phyloP scores from a whole-genome alignment of 2,888 invertebrate genomes.

The Boloria selene region DNA sequence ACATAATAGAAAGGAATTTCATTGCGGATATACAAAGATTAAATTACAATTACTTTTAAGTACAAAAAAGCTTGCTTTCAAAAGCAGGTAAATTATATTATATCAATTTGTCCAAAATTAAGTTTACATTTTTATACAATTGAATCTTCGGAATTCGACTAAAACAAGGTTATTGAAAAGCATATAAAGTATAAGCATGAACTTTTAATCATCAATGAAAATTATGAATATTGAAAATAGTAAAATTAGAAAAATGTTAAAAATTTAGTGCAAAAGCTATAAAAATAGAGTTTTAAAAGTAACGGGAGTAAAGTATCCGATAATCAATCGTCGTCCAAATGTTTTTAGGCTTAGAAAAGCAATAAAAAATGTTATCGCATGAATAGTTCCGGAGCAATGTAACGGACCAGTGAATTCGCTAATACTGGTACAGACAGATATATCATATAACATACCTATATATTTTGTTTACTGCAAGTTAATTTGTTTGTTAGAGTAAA shows the following conservation, averaged over 20 bases:
- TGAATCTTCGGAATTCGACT: too few relatives aligned
- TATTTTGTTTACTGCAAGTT: not conserved
- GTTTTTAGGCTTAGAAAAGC: conserved; percentile 27
- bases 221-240: too few relatives aligned
- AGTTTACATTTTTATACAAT: too few relatives aligned
- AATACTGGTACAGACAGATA: conserved; percentile 25
- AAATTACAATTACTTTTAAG: not conserved
- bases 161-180: too few relatives aligned
- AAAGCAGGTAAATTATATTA: too few relatives aligned
- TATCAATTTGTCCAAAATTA: too few relatives aligned
- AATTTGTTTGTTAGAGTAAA: too few relatives aligned
- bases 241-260: too few relatives aligned
- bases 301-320: not conserved
- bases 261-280: too few relatives aligned
- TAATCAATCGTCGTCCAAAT: conserved; percentile 18
- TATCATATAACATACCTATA: not conserved
- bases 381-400: conserved; percentile 36
- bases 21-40: not conserved
- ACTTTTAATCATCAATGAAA: too few relatives aligned
- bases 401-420: conserved; percentile 37
- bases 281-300: too few relatives aligned
- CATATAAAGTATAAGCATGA: too few relatives aligned
- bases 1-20: conserved; percentile 7
- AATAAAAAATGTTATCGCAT: conserved; percentile 36
- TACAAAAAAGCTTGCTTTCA: not conserved